Conservation (phyloP, 2,888 invertebrate species). For the Matsumyia berberina region DNA sequence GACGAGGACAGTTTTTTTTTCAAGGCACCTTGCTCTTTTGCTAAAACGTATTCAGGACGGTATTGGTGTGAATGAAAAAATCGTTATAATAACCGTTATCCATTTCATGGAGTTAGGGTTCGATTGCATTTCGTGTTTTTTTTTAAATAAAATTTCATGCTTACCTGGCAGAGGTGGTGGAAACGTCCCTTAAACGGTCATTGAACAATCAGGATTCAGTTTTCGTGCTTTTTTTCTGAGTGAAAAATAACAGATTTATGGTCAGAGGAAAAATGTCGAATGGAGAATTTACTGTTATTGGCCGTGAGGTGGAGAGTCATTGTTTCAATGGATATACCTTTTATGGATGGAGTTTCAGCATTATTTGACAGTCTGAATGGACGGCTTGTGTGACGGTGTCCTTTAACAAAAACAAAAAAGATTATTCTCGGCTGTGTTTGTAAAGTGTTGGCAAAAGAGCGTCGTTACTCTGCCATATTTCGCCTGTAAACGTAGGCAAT, state of each 20-base stretch:
- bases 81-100: slow-evolving; percentile 69
- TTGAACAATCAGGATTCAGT: slow-evolving; percentile 35
- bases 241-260: slow-evolving; percentile 25
- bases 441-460: too few species aligned
- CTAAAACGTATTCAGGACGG: slow-evolving; percentile 29
- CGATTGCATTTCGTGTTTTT: not conserved
- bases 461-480: too few species aligned
- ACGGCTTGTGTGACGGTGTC: slow-evolving; percentile 7
- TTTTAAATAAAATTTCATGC: slow-evolving; percentile 41
- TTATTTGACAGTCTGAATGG: slow-evolving; percentile 39
- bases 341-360: slow-evolving; percentile 17
- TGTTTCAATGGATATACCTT: slow-evolving; percentile 14
- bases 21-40: slow-evolving; percentile 28
- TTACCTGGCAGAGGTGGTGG: slow-evolving; percentile 49
- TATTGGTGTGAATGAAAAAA: slow-evolving; percentile 50
- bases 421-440: too few species aligned
- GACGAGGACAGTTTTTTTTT: slow-evolving; percentile 26
- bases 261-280: slow-evolving; percentile 25
- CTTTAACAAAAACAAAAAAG: not conserved
- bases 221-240: not conserved
- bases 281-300: slow-evolving; percentile 53
- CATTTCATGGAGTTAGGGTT: slow-evolving; percentile 54
- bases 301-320: slow-evolving; percentile 21
- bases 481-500: too few species aligned
- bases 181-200: slow-evolving; percentile 52